Percentiles rank a stretch among this genome's conserved stretches.
Evolutionary conservation across 2,888 invertebrate genomes (phyloP).

Genomic region (Dasysyrphus tricinctus): DNA sequence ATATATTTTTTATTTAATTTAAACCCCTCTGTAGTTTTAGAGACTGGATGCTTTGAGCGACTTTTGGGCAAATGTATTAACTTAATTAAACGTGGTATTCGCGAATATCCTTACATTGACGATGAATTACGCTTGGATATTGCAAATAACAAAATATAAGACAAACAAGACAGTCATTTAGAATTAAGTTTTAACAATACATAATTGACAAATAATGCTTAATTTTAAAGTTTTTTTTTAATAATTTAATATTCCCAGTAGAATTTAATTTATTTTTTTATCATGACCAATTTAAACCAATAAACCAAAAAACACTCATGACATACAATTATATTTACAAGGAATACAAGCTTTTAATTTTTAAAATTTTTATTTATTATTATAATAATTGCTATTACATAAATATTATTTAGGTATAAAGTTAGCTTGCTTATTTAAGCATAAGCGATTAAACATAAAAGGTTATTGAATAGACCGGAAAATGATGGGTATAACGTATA

Average conservation of each 20-base stretch:
- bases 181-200: conserved; percentile 9
- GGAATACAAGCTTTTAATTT: conserved; percentile 15
- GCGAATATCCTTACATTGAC: conserved; percentile 82
- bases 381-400: background rate
- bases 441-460: too few species aligned
- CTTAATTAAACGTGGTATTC: conserved; percentile 81
- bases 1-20: conserved; percentile 62
- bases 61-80: conserved; percentile 81
- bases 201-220: background rate
- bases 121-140: conserved; percentile 82
- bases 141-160: conserved; percentile 76
- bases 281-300: conserved; percentile 27
- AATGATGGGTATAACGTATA: too few species aligned
- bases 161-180: conserved; percentile 16
- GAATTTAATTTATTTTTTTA: conserved; percentile 26
- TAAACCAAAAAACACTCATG: background rate
- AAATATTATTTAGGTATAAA: too few species aligned
- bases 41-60: conserved; percentile 82
- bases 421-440: too few species aligned
- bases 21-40: conserved; percentile 80
- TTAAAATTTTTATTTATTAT: background rate
- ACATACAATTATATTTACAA: background rate
- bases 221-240: background rate
- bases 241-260: background rate
- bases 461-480: too few species aligned